Percentiles rank a stretch among this genome's conserved stretches.
These are phyloP conservation scores for Lepidurus arcticus DNA, from an alignment of 1,140 invertebrate species.

Conservation along the genomic window DNA sequence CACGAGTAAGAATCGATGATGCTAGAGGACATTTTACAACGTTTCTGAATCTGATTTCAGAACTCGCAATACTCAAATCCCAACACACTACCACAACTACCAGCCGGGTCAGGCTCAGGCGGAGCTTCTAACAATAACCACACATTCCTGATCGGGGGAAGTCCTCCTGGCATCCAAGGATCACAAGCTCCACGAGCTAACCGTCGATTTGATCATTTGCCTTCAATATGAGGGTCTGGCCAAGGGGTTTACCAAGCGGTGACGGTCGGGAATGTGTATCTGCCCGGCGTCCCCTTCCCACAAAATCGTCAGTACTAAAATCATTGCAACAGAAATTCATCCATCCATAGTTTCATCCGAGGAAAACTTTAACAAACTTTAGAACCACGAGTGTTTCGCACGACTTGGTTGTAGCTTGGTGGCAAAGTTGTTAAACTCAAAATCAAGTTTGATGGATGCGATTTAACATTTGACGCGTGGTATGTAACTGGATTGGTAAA, in stretches of 20 bases:
- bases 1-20: conserved; percentile 46
- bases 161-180: conserved; percentile 31
- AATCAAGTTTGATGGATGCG: not conserved
- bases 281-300: conserved; percentile 16
- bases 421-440: not conserved
- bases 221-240: conserved; percentile 33
- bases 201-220: conserved; percentile 33
- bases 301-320: conserved; percentile 2
- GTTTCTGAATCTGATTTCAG: not conserved
- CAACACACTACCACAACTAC: conserved; percentile 30
- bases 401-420: not conserved
- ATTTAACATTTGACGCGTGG: not conserved
- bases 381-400: not conserved
- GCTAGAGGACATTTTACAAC: not conserved
- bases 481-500: not conserved
- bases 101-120: not conserved
- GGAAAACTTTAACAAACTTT: not conserved
- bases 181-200: conserved; percentile 31
- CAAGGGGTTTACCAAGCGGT: conserved; percentile 31
- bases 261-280: conserved; percentile 9
- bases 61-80: conserved; percentile 28
- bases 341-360: not conserved
- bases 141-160: conserved; percentile 17
- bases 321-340: not conserved
- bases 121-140: conserved; percentile 27